A percentile compares a stretch with the other conserved stretches of the same genome.
Evolutionary conservation across 2,113 vertebrate species (phyloP).

Genomic region (Oryzias celebensis): DNA sequence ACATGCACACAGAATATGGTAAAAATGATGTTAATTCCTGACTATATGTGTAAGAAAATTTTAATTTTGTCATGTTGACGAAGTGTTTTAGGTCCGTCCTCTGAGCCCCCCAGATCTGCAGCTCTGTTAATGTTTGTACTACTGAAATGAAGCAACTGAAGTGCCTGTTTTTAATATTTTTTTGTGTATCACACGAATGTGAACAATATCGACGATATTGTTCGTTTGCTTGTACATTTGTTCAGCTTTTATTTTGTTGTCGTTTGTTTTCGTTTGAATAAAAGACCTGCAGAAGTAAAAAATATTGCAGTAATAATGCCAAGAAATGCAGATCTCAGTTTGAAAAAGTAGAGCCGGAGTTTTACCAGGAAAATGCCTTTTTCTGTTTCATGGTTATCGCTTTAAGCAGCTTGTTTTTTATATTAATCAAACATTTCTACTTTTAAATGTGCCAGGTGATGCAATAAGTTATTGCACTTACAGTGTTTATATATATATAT

Average conservation of each 20-base stretch:
- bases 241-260: constrained; percentile 56
- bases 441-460: constrained; percentile 57
- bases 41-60: constrained; percentile 24
- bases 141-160: constrained; percentile 74
- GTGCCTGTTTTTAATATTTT: constrained; percentile 58
- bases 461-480: constrained; percentile 88
- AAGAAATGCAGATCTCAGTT: constrained; percentile 51
- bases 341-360: constrained; percentile 45
- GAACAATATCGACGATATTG: constrained; percentile 54
- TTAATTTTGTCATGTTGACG: constrained; percentile 20
- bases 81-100: constrained; percentile 26
- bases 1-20: constrained; percentile 12
- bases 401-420: constrained; percentile 68
- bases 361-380: constrained; percentile 54
- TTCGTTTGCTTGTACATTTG: constrained; percentile 68
- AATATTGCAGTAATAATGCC: constrained; percentile 63
- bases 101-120: constrained; percentile 48
- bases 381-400: constrained; percentile 52
- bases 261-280: constrained; percentile 21
- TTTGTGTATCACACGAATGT: constrained; percentile 61
- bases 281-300: constrained; percentile 65
- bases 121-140: constrained; percentile 75
- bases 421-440: constrained; percentile 70
- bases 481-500: constrained; percentile 39
- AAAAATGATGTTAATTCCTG: constrained; percentile 6